Evolutionary conservation across 2,113 vertebrate genomes (phyloP), one percentile per base, ranked within the genome.

Genomic region (Prionailurus viverrinus): DNA sequence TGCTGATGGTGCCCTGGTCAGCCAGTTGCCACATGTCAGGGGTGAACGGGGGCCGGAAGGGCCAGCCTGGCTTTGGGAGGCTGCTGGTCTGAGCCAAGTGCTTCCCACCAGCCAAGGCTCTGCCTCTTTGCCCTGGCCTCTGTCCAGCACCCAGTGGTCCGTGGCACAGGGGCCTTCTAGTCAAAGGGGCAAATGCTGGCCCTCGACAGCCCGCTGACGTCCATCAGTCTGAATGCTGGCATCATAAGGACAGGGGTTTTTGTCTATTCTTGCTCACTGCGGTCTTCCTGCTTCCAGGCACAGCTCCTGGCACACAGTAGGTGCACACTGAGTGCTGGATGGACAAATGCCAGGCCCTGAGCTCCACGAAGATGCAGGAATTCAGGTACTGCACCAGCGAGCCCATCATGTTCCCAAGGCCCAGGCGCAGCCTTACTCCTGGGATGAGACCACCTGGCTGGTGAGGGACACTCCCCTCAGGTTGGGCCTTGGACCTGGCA

Each of bases 181-280:
- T 39, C 45, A 33, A n/a, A 58, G 61, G 66, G 14, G 39, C 21
- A 29, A 8, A 76, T 0, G 0, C 74, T 29, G 6, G 29, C 36
- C n/a, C 58, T 63, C 0, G 5, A 55, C 4, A 15, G 76, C 76
- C 69, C 13, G 29, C 1, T 13, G 39, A 7, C 2, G 0, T 9
- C 41, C 7, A 11, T 23, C 10, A 15, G 55, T 45, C 45, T 41
- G 36, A 27, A 31, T 1, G 79, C 5, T 23, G 3, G 25, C 8
- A 29, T 29, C 91, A 39, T 0, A 0, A 27, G 19, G 71, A 51
- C 31, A 39, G 23, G 27, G 41, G 9, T 27, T 48, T 41, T 33
- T 87, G 63, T 76, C 65, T 48, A 3, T 3, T 83, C 63, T 51
- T 33, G 19, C n/a, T 78, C 91, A 84, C 6, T 8, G 8, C 51